Evolutionary conservation across 2,113 vertebrate genomes (phyloP), one percentile per base, ranked within the genome.

Genomic region (Egretta garzetta): DNA sequence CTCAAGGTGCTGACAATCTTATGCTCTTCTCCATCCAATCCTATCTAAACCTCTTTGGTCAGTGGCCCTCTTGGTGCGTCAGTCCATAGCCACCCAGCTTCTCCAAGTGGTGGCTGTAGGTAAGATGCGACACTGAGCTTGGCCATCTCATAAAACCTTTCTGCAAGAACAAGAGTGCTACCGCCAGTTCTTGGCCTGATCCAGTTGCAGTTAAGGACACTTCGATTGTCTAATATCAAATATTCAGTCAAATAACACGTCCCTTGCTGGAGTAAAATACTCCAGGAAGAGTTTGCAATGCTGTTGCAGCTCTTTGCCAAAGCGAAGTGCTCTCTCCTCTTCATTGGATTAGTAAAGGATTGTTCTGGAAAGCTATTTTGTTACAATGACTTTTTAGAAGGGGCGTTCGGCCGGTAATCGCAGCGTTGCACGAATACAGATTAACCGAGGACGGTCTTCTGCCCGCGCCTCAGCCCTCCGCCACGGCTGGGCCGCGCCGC

Each of bases 31-130:
- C 35, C 19, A 2, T 6, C 27, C 2, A 33, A 2, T 2, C 1
- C 10, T 9, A 1, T 13, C 3, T 0, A 47, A 56, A 24, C 7
- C 52, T 26, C 12, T 14, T 11, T 0, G 2, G 58, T 0, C 58
- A 9, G 56, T 3, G 7, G 35, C 52, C 27, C 37, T 37, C 24
- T 6, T 8, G 12, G 37, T 16, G 1, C 22, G 6, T 63, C 45
- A 7, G 17, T 4, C 47, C 0, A 8, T 2, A 12, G 14, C 30
- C 5, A 19, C 27, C 18, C 33, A 14, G 0, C 18, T 41, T 9
- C 28, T 24, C 43, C 1, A 5, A 17, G 63, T 0, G 7, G 41
- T 3, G n/a, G 62, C 37, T 37, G 45, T 8, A 39, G 50, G 32
- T 0, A 5, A 18, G 10, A 6, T 14, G 23, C 0, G 5, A 80